A percentile compares a stretch with the other conserved stretches of the same genome.
Evolutionary conservation across 2,797 vertebrate species (phyloP).

Genomic region (Chelon auratus): DNA sequence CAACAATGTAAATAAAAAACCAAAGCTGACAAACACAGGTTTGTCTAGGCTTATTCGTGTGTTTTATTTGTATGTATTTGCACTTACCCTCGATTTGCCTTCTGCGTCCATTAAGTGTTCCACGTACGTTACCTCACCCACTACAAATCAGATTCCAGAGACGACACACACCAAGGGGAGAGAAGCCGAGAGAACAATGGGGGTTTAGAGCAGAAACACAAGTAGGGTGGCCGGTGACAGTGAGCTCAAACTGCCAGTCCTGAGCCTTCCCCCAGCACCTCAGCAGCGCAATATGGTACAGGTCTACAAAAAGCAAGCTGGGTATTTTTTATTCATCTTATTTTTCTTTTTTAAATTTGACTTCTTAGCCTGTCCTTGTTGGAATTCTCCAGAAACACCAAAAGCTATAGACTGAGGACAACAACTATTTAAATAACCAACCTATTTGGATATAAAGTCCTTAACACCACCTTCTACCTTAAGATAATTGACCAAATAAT

Average conservation of each 20-base stretch:
- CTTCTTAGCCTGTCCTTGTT: slow-evolving; percentile 86
- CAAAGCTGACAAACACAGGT: slow-evolving; percentile 86
- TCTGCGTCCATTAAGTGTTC: slow-evolving; percentile 99
- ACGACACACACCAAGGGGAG: slow-evolving; percentile 99
- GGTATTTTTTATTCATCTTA: no score
- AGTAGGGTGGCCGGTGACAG: slow-evolving; percentile 91
- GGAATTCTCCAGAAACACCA: slow-evolving; percentile 77
- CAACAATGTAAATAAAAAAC: slow-evolving; percentile 81
- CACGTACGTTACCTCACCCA: slow-evolving; percentile 99
- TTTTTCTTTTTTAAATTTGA: slow-evolving; percentile 17
- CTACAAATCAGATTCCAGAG: slow-evolving; percentile 99
- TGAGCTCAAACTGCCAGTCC: slow-evolving; percentile 94
- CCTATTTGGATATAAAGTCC: slow-evolving; percentile 63
- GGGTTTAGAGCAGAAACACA: slow-evolving; percentile 99
- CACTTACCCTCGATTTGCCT: slow-evolving; percentile 99
- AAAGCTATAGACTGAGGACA: slow-evolving; percentile 77
- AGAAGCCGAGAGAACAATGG: slow-evolving; percentile 99
- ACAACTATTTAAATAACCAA: slow-evolving; percentile 73
- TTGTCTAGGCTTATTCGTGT: slow-evolving; percentile 81
- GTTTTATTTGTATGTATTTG: slow-evolving; percentile 84
- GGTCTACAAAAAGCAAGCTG: slow-evolving; percentile 92
- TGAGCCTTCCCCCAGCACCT: slow-evolving; percentile 91
- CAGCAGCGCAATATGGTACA: slow-evolving; percentile 91
- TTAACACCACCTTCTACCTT: slow-evolving; percentile 68
- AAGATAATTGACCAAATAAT: slow-evolving; percentile 64